Base-by-base conservation (phyloP, 2,888 invertebrate species). In the Caradrina clavipalpis region DNA sequence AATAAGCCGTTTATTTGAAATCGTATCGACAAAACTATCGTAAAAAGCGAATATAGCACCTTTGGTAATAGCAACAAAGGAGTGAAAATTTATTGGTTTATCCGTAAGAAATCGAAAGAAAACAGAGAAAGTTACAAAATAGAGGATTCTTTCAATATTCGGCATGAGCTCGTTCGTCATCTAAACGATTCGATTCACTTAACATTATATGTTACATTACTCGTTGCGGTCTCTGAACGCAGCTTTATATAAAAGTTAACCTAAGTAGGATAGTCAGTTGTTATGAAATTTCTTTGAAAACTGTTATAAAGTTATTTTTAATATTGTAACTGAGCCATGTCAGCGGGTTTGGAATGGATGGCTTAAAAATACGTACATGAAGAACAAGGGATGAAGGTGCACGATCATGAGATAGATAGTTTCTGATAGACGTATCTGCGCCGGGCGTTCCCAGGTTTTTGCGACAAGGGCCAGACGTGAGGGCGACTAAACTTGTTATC, bases 21-120 rank as follows among this genome's bases (percentile, higher is more conserved):
- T 59, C 71, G 64, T 58, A 66, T 64, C 77, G 71, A 77, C 54
- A 53, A 65, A 77, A 77, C 71, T 76, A 55, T 81, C 62, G 78
- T 71, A 71, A 77, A 65, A 81, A 45, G n/a, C 71, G 77, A 64
- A 76, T 76, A 69, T 68, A 76, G 65, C 71, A 76, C 55, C 72
- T 63, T 54, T 63, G 59, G 65, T 71, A 70, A 70, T 61, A 76
- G 58, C 55, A 54, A 76, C 81, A 80, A 76, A 70, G 55, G 53
- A 65, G 71, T 59, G 62, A 66, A 77, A 80, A 77, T 80, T 76
- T 77, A 81, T 78, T 58, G 57, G 63, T 71, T 80, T 77, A 71
- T 65, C 81, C 61, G 58, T 19, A 62, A 65, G 61, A 65, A 64
- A 63, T 64, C 57, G 47, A 76, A 76, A 51, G 51, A 65, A 77